These are phyloP conservation scores for Ptychodera flava DNA, from an alignment of 35 echinoderm and acorn worm genomes.

Conservation along the genomic window DNA sequence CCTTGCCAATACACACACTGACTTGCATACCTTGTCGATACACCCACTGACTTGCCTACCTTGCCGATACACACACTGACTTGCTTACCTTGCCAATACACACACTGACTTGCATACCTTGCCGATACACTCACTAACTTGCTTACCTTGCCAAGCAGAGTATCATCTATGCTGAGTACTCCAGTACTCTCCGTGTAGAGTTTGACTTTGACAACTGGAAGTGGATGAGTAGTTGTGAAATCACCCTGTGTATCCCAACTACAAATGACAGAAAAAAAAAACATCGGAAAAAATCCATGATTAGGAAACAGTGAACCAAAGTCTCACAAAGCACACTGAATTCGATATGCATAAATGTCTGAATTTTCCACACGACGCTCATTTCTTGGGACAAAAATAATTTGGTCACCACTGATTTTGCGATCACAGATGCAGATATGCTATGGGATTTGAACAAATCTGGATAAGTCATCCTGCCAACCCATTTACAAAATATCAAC, in stretches of 20 bases:
- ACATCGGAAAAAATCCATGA: neutral
- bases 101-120: too few relatives aligned
- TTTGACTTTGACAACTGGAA: slow-evolving; percentile 96
- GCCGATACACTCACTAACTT: too few relatives aligned
- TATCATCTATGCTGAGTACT: slow-evolving; percentile 98
- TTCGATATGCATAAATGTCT: slow-evolving; percentile 3
- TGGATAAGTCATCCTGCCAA: too few relatives aligned
- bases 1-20: too few relatives aligned
- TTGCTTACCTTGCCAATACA: too few relatives aligned
- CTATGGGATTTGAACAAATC: too few relatives aligned
- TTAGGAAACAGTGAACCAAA: neutral
- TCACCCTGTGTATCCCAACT: slow-evolving; percentile 99
- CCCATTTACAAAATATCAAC: too few relatives aligned
- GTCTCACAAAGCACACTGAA: slow-evolving; percentile 3
- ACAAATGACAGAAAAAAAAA: slow-evolving; percentile 5
- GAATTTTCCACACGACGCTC: neutral
- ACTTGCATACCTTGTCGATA: too few relatives aligned
- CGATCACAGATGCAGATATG: too few relatives aligned
- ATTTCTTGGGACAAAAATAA: neutral
- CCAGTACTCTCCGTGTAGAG: slow-evolving; percentile 98
- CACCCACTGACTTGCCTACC: too few relatives aligned
- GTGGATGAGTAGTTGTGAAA: slow-evolving; percentile 92
- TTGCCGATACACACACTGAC: too few relatives aligned
- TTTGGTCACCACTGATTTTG: neutral
- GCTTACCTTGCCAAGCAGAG: slow-evolving; percentile 96